Percentiles rank a stretch among this genome's conserved stretches.
Evolutionary conservation across 1,140 invertebrate species (phyloP).

Genomic region (Polypedilum vanderplanki): DNA sequence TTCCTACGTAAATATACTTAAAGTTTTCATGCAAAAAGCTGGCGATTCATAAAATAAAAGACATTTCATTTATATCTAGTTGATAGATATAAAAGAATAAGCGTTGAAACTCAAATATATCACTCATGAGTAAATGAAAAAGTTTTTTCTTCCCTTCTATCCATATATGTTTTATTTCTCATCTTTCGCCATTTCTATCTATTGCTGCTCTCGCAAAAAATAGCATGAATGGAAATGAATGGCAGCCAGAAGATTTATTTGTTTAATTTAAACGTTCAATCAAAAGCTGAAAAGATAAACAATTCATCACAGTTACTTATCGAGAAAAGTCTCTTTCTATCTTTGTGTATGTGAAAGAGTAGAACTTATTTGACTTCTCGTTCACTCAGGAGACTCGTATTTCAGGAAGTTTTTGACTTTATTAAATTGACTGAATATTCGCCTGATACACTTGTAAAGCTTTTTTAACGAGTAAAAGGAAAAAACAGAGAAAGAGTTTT

Average conservation of each 20-base stretch:
- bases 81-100: slow-evolving; percentile 7
- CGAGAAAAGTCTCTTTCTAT: background rate
- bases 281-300: slow-evolving; percentile 7
- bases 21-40: background rate
- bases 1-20: too few relatives aligned
- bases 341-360: too few relatives aligned
- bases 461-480: slow-evolving; percentile 6
- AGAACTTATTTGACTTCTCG: background rate
- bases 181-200: background rate
- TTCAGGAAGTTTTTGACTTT: slow-evolving; percentile 18
- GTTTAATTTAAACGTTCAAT: background rate
- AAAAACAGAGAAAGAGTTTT: background rate
- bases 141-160: background rate
- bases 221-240: background rate
- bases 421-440: background rate
- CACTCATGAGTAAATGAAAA: slow-evolving; percentile 16
- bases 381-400: too few relatives aligned
- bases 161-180: background rate
- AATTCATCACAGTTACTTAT: slow-evolving; percentile 8
- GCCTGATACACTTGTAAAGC: slow-evolving; percentile 10
- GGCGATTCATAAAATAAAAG: slow-evolving; percentile 2
- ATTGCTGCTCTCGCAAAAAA: too few relatives aligned
- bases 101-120: slow-evolving; percentile 22
- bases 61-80: background rate
- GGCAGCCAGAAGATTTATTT: background rate